Percentiles rank a stretch among this genome's conserved stretches.
These are phyloP conservation scores for Haliclona indistincta DNA, from an alignment of 37 sponge, comb jelly and placozoan genomes.

Conservation along the genomic window DNA sequence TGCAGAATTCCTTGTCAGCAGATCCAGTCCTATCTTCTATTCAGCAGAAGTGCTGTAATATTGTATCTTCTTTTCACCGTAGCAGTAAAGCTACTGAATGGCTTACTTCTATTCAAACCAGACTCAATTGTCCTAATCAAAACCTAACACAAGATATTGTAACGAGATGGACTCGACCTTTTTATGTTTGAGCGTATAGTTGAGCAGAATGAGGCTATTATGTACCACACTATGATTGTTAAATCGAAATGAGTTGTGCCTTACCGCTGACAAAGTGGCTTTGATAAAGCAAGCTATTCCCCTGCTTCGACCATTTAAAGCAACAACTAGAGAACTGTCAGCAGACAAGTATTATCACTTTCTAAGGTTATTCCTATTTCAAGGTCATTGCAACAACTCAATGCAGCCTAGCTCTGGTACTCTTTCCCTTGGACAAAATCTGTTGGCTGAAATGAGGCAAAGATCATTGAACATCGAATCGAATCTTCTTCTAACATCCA, in stretches of 20 bases:
- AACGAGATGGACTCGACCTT: conserved; percentile 13
- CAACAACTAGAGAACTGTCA: conserved; percentile 14
- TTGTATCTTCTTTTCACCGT: conserved; percentile 3
- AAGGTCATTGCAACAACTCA: no score
- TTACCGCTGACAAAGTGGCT: not conserved
- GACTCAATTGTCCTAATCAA: not conserved
- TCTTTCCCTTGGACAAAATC: not conserved
- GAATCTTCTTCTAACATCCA: not conserved
- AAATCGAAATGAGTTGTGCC: not conserved
- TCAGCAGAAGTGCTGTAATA: not conserved
- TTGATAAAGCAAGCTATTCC: not conserved
- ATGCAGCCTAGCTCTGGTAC: not conserved
- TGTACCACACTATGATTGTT: conserved; percentile 3
- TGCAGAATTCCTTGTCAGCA: not conserved
- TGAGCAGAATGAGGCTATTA: conserved; percentile 5
- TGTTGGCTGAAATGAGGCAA: not conserved
- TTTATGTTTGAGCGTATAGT: not conserved
- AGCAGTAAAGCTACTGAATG: not conserved
- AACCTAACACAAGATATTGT: conserved; percentile 1
- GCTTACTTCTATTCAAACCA: not conserved
- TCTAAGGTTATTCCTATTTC: no score
- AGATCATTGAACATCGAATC: not conserved
- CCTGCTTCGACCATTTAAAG: not conserved
- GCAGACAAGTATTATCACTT: not conserved
- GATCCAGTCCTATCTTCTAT: not conserved